phyloP scores from a whole-genome alignment of 92 coral and sea anemone genomes.

The Montipora capitata region DNA sequence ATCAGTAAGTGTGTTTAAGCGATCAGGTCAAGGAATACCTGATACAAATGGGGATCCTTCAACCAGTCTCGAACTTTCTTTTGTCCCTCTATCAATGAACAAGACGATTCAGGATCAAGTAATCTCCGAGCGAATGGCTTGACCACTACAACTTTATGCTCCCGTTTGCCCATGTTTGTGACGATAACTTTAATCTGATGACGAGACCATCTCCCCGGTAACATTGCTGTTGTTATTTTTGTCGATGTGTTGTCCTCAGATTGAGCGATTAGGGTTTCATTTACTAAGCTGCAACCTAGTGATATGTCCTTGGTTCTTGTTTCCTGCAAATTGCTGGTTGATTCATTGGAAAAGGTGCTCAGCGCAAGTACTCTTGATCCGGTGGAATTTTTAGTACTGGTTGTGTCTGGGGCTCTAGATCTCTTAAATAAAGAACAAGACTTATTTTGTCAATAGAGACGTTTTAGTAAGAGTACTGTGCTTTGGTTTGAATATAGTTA shows the following conservation, averaged over 20 bases:
- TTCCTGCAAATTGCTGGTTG: not conserved
- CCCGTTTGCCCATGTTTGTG: not conserved
- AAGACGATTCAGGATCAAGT: not conserved
- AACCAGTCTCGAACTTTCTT: constrained; percentile 38
- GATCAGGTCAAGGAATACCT: not conserved
- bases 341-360: not conserved
- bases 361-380: not conserved
- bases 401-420: not conserved
- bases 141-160: not conserved
- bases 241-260: no score
- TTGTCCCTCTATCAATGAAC: not conserved
- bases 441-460: no score
- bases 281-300: no score
- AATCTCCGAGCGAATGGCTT: not conserved
- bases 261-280: no score
- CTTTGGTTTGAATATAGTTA: no score
- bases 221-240: not conserved
- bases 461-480: no score
- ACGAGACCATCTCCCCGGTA: no score
- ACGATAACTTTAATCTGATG: not conserved
- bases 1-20: no score
- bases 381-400: not conserved
- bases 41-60: constrained; percentile 29
- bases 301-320: not conserved
- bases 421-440: not conserved